Evolutionary conservation across 2,888 invertebrate species (phyloP).

Genomic region (Amaurobius ferox): DNA sequence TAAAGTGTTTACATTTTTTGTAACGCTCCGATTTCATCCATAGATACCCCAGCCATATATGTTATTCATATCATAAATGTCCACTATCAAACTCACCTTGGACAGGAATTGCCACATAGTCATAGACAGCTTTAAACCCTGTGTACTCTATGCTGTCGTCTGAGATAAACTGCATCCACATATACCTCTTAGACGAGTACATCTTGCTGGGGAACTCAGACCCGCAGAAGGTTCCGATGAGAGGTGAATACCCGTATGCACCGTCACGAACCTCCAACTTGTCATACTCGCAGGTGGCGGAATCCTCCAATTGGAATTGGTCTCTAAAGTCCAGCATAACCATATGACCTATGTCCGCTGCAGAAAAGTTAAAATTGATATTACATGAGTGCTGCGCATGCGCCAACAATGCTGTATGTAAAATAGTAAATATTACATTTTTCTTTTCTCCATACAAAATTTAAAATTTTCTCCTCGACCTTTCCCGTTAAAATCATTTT

Average conservation of each 20-base stretch:
- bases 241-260: constrained; percentile 85
- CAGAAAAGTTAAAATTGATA: too few relatives aligned
- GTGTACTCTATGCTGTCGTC: constrained; percentile 88
- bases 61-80: too few relatives aligned
- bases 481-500: too few relatives aligned
- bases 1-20: too few relatives aligned
- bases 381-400: too few relatives aligned
- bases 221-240: constrained; percentile 85
- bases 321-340: constrained; percentile 88
- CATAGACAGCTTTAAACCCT: constrained; percentile 89
- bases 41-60: too few relatives aligned
- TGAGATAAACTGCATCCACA: constrained; percentile 88
- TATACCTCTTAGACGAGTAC: constrained; percentile 84
- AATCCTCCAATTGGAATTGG: constrained; percentile 85
- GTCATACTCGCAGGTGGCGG: constrained; percentile 86
- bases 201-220: constrained; percentile 85
- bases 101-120: constrained; percentile 80
- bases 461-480: too few relatives aligned
- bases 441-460: too few relatives aligned
- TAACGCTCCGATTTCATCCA: too few relatives aligned
- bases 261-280: constrained; percentile 90
- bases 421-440: too few relatives aligned
- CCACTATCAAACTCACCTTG: constrained; percentile 19
- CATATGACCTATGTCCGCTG: constrained; percentile 78
- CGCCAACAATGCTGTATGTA: too few relatives aligned